Percentiles rank a stretch among this genome's conserved stretches.
Evolutionary conservation across 2,888 invertebrate genomes (phyloP).

Genomic region (Hirtodrosophila cameraria): DNA sequence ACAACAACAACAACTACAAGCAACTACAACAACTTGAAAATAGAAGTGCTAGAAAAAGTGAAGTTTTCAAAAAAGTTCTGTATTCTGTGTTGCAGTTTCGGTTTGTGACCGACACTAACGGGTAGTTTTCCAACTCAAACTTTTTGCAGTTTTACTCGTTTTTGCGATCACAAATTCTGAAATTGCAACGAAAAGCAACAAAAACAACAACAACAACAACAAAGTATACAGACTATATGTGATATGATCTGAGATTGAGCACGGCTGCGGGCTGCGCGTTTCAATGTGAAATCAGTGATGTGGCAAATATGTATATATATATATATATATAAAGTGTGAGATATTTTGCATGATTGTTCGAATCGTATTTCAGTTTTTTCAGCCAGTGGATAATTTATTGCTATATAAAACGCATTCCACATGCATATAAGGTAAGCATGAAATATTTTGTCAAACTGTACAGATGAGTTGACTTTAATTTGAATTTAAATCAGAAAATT

Average conservation of each 20-base stretch:
- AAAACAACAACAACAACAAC: not conserved
- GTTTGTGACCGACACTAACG: slow-evolving; percentile 85
- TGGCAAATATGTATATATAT: slow-evolving; percentile 37
- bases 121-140: slow-evolving; percentile 71
- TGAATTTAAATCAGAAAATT: not conserved
- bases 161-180: slow-evolving; percentile 85
- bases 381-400: not conserved
- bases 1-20: not conserved
- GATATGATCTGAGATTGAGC: not conserved
- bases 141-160: slow-evolving; percentile 81
- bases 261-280: not conserved
- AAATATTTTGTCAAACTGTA: not conserved
- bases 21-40: not conserved
- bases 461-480: slow-evolving; percentile 1
- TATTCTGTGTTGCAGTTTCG: slow-evolving; percentile 82
- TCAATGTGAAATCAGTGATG: slow-evolving; percentile 46
- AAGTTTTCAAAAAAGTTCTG: slow-evolving; percentile 4
- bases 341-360: slow-evolving; percentile 28
- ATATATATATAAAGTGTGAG: slow-evolving; percentile 41
- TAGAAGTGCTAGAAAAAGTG: not conserved
- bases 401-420: not conserved
- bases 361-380: slow-evolving; percentile 1
- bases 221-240: not conserved
- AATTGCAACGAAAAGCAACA: slow-evolving; percentile 80
- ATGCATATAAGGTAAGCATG: slow-evolving; percentile 3